These are phyloP conservation scores for Lagocephalus sceleratus DNA, from an alignment of 2,797 vertebrate genomes.

Conservation along the genomic window DNA sequence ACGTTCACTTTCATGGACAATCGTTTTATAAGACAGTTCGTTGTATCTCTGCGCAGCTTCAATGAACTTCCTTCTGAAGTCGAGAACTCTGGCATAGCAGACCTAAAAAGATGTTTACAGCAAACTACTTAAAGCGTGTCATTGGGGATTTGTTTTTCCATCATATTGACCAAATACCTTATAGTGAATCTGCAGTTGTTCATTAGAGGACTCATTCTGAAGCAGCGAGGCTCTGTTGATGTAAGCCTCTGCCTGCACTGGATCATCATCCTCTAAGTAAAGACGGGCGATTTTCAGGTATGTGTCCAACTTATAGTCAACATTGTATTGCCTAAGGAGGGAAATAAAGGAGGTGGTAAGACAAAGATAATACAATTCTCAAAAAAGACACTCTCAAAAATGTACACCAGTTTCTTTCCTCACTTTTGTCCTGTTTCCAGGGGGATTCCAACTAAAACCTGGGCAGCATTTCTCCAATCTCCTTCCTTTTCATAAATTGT, in stretches of 20 bases:
- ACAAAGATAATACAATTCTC: neutral
- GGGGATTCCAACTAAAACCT: constrained; percentile 97
- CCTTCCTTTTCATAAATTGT: constrained; percentile 98
- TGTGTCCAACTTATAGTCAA: constrained; percentile 97
- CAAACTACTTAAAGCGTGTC: neutral
- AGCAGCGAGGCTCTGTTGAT: constrained; percentile 97
- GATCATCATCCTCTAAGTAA: constrained; percentile 95
- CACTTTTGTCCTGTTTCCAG: constrained; percentile 98
- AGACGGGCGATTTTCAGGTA: constrained; percentile 97
- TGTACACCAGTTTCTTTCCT: constrained; percentile 38
- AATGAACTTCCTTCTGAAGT: constrained; percentile 98
- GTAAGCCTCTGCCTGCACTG: constrained; percentile 96
- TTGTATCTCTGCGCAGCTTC: constrained; percentile 98
- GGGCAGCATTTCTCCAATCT: constrained; percentile 97
- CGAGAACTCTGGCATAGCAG: constrained; percentile 94
- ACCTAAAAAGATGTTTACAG: constrained; percentile 72
- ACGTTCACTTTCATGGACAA: constrained; percentile 93
- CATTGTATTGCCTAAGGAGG: constrained; percentile 89
- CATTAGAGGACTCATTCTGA: constrained; percentile 97
- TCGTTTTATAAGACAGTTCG: constrained; percentile 96
- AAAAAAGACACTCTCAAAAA: too few species aligned
- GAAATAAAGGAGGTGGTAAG: neutral
- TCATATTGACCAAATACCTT: constrained; percentile 75
- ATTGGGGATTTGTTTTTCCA: too few species aligned
- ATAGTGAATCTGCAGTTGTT: constrained; percentile 98